phyloP scores from a whole-genome alignment of 2,113 vertebrate species.

The Neolamprologus devosi region DNA sequence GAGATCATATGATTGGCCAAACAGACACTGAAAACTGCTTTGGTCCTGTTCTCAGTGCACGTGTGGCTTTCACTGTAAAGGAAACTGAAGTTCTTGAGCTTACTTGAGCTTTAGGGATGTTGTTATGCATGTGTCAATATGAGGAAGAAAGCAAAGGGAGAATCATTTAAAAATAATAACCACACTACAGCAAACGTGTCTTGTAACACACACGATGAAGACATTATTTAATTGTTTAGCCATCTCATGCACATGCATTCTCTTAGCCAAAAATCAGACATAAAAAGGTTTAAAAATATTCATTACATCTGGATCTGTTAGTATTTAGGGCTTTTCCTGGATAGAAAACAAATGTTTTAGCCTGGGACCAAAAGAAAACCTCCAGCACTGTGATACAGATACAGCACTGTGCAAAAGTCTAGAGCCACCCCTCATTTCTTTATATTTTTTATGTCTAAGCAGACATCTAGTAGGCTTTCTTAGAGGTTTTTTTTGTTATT shows the following conservation, averaged over 20 bases:
- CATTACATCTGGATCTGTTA: neutral
- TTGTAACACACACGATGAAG: neutral
- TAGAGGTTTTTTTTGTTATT: neutral
- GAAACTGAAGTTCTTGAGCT: neutral
- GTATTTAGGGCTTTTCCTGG: neutral
- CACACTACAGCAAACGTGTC: neutral
- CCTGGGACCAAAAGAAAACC: neutral
- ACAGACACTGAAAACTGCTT: conserved; percentile 9
- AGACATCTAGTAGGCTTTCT: neutral
- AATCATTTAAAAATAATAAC: neutral
- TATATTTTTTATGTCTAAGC: neutral
- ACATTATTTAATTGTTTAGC: neutral
- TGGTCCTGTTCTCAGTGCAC: neutral
- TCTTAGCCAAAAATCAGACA: neutral
- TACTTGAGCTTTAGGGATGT: neutral
- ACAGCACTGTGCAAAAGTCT: neutral
- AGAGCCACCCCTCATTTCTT: neutral
- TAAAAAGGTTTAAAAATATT: neutral
- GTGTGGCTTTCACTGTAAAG: neutral
- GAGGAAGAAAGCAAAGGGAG: neutral
- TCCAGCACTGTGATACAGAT: neutral
- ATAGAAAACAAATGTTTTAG: neutral
- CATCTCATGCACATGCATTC: neutral
- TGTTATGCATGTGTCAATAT: neutral
- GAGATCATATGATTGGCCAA: conserved; percentile 34